phyloP scores from a whole-genome alignment of 2,113 vertebrate species.

The Lagopus leucura region DNA sequence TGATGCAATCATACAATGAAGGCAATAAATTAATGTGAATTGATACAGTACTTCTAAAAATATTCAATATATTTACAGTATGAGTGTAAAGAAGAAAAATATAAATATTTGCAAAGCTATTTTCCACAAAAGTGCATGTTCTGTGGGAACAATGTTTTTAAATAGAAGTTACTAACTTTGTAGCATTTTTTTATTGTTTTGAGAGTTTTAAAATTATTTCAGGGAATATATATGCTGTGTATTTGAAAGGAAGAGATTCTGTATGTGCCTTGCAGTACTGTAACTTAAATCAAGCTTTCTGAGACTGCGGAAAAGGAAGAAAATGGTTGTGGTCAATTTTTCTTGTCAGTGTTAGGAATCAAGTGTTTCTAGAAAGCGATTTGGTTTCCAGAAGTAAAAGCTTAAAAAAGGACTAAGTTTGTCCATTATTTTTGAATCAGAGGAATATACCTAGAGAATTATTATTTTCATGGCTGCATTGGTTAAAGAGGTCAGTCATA shows the following conservation, averaged over 20 bases:
- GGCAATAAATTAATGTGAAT: slow-evolving; percentile 78
- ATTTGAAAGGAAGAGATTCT: slow-evolving; percentile 75
- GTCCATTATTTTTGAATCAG: slow-evolving; percentile 40
- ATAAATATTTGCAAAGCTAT: slow-evolving; percentile 70
- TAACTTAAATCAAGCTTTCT: slow-evolving; percentile 71
- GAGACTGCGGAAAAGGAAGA: slow-evolving; percentile 68
- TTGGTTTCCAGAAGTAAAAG: slow-evolving; percentile 72
- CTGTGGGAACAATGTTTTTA: slow-evolving; percentile 73
- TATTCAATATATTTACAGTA: slow-evolving; percentile 59
- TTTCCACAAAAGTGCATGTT: slow-evolving; percentile 75
- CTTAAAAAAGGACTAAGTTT: slow-evolving; percentile 60
- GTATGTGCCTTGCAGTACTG: slow-evolving; percentile 85
- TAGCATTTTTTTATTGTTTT: slow-evolving; percentile 81
- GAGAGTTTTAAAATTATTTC: slow-evolving; percentile 78
- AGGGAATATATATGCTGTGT: slow-evolving; percentile 80
- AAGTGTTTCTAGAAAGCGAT: slow-evolving; percentile 62
- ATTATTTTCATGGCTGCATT: neutral
- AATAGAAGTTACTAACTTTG: slow-evolving; percentile 75
- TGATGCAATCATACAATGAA: slow-evolving; percentile 66
- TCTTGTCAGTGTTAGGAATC: slow-evolving; percentile 70
- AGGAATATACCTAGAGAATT: neutral
- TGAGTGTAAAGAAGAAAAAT: slow-evolving; percentile 62
- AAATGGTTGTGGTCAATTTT: slow-evolving; percentile 54
- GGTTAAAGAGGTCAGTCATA: neutral
- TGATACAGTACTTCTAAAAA: slow-evolving; percentile 61